phyloP scores from a whole-genome alignment of 1,140 invertebrate species.

The Capitella teleta region DNA sequence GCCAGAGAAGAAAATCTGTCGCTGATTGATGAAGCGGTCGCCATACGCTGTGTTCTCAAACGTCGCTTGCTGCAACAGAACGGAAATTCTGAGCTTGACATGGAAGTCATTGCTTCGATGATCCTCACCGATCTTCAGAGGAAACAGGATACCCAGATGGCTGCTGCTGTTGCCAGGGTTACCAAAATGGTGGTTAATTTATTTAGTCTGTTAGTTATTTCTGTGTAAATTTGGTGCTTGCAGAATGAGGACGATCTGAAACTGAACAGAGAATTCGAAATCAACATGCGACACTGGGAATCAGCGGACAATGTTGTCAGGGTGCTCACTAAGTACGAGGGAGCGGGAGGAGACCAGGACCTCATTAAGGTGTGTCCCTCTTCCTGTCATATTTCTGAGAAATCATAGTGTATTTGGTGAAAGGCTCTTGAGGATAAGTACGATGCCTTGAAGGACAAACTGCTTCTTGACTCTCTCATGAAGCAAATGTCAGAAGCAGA shows the following conservation, averaged over 20 bases:
- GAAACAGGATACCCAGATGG: constrained; percentile 25
- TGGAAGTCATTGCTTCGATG: constrained; percentile 18
- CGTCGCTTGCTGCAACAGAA: not conserved
- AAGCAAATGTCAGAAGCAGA: constrained; percentile 23
- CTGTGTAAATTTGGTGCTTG: not conserved
- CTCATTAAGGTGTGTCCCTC: constrained; percentile 18
- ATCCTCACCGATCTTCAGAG: constrained; percentile 25
- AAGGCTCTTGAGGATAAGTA: constrained; percentile 28
- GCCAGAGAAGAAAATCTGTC: not conserved
- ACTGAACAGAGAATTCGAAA: constrained; percentile 14
- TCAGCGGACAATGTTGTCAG: constrained; percentile 18
- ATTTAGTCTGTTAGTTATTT: not conserved
- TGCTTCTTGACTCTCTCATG: constrained; percentile 26
- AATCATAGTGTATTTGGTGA: not conserved
- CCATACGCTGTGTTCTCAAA: constrained; percentile 19
- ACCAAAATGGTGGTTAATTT: not conserved
- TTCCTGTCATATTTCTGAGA: not conserved
- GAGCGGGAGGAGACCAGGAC: constrained; percentile 19
- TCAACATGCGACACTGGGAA: constrained; percentile 12
- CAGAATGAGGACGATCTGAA: constrained; percentile 20
- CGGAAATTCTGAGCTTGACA: constrained; percentile 3
- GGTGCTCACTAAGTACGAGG: constrained; percentile 21
- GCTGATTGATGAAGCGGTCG: constrained; percentile 25
- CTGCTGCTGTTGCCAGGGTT: constrained; percentile 4
- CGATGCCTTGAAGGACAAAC: constrained; percentile 30